Percentiles rank a stretch among this genome's conserved stretches.
These are phyloP conservation scores for Eupithecia tripunctaria DNA, from an alignment of 2,888 invertebrate species.

Conservation along the genomic window DNA sequence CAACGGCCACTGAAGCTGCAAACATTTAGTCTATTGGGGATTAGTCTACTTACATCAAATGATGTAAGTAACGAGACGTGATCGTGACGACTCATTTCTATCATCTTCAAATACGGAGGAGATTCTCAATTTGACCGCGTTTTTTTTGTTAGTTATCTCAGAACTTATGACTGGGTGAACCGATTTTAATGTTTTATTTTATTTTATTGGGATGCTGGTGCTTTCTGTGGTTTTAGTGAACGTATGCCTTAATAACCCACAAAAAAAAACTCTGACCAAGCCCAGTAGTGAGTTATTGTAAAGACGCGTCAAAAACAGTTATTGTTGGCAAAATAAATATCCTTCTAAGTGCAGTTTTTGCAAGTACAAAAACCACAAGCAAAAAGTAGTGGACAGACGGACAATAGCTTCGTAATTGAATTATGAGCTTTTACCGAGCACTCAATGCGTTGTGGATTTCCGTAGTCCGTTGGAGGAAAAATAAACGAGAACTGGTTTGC, in stretches of 20 bases:
- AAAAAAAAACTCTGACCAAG: constrained; percentile 60
- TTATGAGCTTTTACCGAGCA: constrained; percentile 57
- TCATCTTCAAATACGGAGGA: too few species aligned
- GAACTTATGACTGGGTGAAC: too few species aligned
- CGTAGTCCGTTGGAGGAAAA: constrained; percentile 38
- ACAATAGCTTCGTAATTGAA: constrained; percentile 78
- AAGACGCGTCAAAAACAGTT: constrained; percentile 66
- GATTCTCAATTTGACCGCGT: too few species aligned
- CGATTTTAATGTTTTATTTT: too few species aligned
- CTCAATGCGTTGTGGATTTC: constrained; percentile 44
- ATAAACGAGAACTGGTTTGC: not conserved
- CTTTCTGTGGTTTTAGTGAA: not conserved
- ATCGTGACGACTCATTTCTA: too few species aligned
- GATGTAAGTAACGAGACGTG: too few species aligned
- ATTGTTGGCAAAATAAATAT: constrained; percentile 81
- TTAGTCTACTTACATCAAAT: too few species aligned
- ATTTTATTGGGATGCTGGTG: too few species aligned
- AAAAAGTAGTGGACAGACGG: constrained; percentile 28
- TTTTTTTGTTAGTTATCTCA: too few species aligned
- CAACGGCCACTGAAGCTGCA: not conserved
- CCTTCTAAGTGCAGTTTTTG: constrained; percentile 57
- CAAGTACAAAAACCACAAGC: constrained; percentile 66
- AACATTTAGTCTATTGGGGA: too few species aligned
- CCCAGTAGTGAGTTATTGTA: constrained; percentile 52
- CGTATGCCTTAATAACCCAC: not conserved